A percentile compares a stretch with the other conserved stretches of the same genome.
These are phyloP conservation scores for Hybognathus amarus DNA, from an alignment of 2,797 vertebrate species.

Conservation along the genomic window DNA sequence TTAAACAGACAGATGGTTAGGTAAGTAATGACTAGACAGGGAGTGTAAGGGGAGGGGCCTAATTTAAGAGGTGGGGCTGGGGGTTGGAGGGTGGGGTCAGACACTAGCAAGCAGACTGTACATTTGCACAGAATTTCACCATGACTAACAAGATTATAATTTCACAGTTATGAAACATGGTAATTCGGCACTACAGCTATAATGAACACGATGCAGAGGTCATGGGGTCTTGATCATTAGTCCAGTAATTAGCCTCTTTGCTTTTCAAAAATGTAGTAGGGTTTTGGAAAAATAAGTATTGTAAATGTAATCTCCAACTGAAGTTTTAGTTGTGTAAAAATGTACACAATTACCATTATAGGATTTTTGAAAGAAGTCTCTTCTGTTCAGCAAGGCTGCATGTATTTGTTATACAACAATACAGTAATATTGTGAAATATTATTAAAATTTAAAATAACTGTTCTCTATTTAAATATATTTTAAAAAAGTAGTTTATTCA, in stretches of 20 bases:
- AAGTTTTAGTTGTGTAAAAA: neutral
- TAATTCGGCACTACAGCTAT: neutral
- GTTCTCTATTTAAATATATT: neutral
- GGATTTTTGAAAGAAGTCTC: neutral
- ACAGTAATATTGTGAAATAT: neutral
- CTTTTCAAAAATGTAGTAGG: neutral
- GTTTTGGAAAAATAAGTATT: neutral
- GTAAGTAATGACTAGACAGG: slow-evolving; percentile 59
- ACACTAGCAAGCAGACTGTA: neutral
- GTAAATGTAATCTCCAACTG: neutral
- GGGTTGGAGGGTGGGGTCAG: slow-evolving; percentile 1
- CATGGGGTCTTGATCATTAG: neutral
- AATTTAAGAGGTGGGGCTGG: slow-evolving; percentile 23
- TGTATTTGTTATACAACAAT: neutral
- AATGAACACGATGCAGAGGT: neutral
- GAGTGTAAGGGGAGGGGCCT: slow-evolving; percentile 52
- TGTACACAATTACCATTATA: neutral
- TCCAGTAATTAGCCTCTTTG: neutral
- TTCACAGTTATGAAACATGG: slow-evolving; percentile 21
- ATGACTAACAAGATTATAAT: slow-evolving; percentile 37
- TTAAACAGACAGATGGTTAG: slow-evolving; percentile 73
- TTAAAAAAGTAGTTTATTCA: neutral
- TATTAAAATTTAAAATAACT: neutral
- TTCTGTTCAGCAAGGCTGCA: neutral
- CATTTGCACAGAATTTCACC: neutral